Percentiles rank a stretch among this genome's conserved stretches.
Evolutionary conservation across 2,797 vertebrate species (phyloP).

Genomic region (Silurus lanzhouensis): DNA sequence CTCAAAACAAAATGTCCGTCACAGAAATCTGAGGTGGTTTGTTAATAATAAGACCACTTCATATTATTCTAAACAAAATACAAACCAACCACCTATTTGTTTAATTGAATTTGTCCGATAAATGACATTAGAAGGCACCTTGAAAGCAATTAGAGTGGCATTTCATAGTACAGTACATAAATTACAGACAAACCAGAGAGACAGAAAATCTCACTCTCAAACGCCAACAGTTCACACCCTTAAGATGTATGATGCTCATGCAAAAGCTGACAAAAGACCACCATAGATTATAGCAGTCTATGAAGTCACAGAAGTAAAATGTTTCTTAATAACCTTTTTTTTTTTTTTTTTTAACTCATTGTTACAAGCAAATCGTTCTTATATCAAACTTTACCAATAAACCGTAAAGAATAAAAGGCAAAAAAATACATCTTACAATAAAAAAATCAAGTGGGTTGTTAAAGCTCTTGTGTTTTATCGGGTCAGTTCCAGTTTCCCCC

Average conservation of each 20-base stretch:
- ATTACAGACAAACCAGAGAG: not conserved
- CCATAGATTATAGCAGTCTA: not conserved
- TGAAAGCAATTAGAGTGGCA: not conserved
- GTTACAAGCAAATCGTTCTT: not conserved
- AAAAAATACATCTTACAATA: too few relatives aligned
- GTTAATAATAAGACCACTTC: too few relatives aligned
- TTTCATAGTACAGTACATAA: too few relatives aligned
- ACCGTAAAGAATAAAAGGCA: not conserved
- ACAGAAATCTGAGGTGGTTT: not conserved
- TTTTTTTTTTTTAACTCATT: too few relatives aligned
- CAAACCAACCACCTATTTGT: not conserved
- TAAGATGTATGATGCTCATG: not conserved
- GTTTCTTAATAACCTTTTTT: not conserved
- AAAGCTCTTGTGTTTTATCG: not conserved
- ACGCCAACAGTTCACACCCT: not conserved
- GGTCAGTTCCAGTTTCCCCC: not conserved
- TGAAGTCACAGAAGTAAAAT: not conserved
- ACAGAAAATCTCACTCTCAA: not conserved
- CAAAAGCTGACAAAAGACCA: not conserved
- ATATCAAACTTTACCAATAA: not conserved
- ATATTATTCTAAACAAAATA: not conserved
- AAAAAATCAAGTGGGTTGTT: not conserved
- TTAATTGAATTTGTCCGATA: not conserved
- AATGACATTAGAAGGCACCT: not conserved
- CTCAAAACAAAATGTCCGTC: not conserved